A percentile compares a stretch with the other conserved stretches of the same genome.
Evolutionary conservation across 2,797 vertebrate species (phyloP).

Genomic region (Morus bassanus): DNA sequence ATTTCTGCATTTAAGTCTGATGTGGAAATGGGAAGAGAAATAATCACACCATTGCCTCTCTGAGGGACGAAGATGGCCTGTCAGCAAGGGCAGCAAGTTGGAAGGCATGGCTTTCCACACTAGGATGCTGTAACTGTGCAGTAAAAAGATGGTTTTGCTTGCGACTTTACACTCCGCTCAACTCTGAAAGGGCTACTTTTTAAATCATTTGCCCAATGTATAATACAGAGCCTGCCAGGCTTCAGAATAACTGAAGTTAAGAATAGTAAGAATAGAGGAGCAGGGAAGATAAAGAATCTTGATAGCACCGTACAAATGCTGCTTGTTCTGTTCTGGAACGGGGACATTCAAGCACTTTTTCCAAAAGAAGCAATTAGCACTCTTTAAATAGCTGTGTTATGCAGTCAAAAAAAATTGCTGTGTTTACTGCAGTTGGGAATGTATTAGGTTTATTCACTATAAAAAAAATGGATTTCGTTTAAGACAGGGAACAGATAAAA

Average conservation of each 20-base stretch:
- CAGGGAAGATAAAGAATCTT: slow-evolving; percentile 22
- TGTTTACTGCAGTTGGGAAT: not conserved
- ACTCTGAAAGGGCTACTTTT: not conserved
- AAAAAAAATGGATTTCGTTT: not conserved
- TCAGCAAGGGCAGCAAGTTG: not conserved
- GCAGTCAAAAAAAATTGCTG: not conserved
- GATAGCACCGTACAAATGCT: not conserved
- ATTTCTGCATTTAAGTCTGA: not conserved
- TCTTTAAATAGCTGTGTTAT: slow-evolving; percentile 14
- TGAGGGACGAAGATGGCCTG: not conserved
- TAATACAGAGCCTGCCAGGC: not conserved
- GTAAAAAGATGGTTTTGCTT: not conserved
- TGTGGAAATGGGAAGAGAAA: not conserved
- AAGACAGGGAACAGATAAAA: not conserved
- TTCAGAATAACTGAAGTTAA: slow-evolving; percentile 1
- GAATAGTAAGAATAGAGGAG: not conserved
- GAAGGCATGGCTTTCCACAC: not conserved
- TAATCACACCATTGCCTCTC: rapidly evolving
- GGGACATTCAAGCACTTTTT: not conserved
- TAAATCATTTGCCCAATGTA: not conserved
- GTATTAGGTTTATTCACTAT: not conserved
- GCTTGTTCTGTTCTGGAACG: not conserved
- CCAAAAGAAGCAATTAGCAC: slow-evolving; percentile 43
- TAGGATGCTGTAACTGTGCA: not conserved
- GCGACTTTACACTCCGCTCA: not conserved